Conservation (phyloP, 2,888 invertebrate species). For the Blastobasis adustella region DNA sequence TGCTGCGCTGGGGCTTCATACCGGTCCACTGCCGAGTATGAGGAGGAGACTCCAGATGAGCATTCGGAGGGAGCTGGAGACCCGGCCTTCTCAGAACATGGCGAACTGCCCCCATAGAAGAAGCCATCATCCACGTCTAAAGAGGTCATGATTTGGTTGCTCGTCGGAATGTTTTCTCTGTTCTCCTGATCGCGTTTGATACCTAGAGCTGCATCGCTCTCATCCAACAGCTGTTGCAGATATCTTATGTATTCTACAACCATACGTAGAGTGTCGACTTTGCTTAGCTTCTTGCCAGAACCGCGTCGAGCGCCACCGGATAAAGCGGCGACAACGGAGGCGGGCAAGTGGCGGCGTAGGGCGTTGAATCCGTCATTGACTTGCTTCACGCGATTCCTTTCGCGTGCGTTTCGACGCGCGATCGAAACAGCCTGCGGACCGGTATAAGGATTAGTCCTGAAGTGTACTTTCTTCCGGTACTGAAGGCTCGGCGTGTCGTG, state of each 20-base stretch:
- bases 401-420: conserved; percentile 93
- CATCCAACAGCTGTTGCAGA: conserved; percentile 85
- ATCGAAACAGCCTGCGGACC: conserved; percentile 89
- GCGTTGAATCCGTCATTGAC: conserved; percentile 95
- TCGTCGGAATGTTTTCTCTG: conserved; percentile 63
- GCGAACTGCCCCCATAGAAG: conserved; percentile 67
- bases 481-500: conserved; percentile 71
- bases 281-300: conserved; percentile 89
- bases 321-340: conserved; percentile 83
- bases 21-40: conserved; percentile 60
- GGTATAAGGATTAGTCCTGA: conserved; percentile 75
- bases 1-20: conserved; percentile 63
- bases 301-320: conserved; percentile 80
- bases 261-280: conserved; percentile 91
- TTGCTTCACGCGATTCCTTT: conserved; percentile 95
- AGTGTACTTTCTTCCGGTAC: conserved; percentile 85
- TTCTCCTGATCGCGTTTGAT: conserved; percentile 62
- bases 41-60: conserved; percentile 75
- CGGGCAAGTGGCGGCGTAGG: conserved; percentile 90
- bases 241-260: conserved; percentile 94
- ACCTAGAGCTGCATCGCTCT: conserved; percentile 78
- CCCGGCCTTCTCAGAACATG: conserved; percentile 81
- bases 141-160: conserved; percentile 55
- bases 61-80: conserved; percentile 84
- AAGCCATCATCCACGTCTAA: conserved; percentile 69